Evolutionary conservation across 2,888 invertebrate species (phyloP).

Genomic region (Druceiella hillmani): DNA sequence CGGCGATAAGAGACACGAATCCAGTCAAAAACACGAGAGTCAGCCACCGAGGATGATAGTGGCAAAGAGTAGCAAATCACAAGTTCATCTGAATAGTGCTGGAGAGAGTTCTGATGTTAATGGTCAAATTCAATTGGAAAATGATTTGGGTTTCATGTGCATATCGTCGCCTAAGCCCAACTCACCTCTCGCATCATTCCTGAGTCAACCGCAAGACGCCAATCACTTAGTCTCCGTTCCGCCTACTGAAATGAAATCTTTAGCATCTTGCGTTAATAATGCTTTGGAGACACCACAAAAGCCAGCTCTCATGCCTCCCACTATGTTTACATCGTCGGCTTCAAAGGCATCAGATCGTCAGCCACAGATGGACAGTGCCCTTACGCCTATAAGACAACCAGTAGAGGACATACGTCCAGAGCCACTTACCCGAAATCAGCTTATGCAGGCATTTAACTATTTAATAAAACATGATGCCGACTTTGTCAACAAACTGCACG

Average conservation of each 20-base stretch:
- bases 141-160: constrained; percentile 49
- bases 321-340: constrained; percentile 71
- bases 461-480: constrained; percentile 82
- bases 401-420: constrained; percentile 40
- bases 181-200: constrained; percentile 52
- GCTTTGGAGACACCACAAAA: constrained; percentile 48
- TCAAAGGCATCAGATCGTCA: constrained; percentile 29
- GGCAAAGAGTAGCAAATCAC: not conserved
- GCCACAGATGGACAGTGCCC: constrained; percentile 23
- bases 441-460: constrained; percentile 84
- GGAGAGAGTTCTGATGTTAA: constrained; percentile 8
- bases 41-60: constrained; percentile 37
- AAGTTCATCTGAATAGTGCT: not conserved
- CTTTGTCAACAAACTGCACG: constrained; percentile 84
- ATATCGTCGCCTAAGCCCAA: constrained; percentile 50
- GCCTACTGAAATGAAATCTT: constrained; percentile 12
- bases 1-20: constrained; percentile 32
- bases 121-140: constrained; percentile 35
- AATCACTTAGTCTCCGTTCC: too few relatives aligned
- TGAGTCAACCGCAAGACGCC: constrained; percentile 47
- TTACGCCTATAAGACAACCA: constrained; percentile 14
- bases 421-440: constrained; percentile 81
- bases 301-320: constrained; percentile 79
- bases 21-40: constrained; percentile 31
- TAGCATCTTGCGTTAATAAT: constrained; percentile 30